Evolutionary conservation across 2,888 invertebrate species (phyloP), one percentile per base, ranked within the genome.

Genomic region (Dastarcus helophoroides): DNA sequence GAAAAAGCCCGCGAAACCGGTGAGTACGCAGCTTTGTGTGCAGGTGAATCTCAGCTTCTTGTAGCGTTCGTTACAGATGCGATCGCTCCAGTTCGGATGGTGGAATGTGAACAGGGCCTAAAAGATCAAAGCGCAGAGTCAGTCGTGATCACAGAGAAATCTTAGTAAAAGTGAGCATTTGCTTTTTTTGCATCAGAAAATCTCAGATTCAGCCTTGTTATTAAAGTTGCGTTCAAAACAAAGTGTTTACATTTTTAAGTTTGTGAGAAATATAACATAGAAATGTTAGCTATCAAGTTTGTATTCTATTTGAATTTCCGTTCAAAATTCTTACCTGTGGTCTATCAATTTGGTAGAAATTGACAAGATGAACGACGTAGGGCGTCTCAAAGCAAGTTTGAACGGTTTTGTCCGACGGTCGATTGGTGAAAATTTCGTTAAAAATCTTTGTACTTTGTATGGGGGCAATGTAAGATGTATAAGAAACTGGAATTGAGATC

Each of bases 1-100:
- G 63, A 98, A 98, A 60, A 90, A 98, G 3, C 98, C 98, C 14
- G 84, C 86, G 62, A 98, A 88, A 2, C 95, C 98, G 53, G 93
- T 91, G 43, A 95, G 63, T 2, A 91, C 74, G 53, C 80, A 78
- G 51, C 89, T 81, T 47, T 80, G 74, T 15, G 68, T 57, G 2
- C 78, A 76, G 9, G 66, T 60, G 64, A 91, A 95, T 14, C 66
- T 67, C 8, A 83, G 57, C 2, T 67, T 65, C 27, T 68, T 71
- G 50, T 74, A 79, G 28, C 94, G 72, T 27, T 76, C 71, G 58
- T 94, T 93, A 51, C 83, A 79, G 26, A 62, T 63, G 2, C 32
- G 44, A 35, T 64, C 55, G 69, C 73, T 74, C 58, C 59, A 71
- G 51, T 91, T 90, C 3, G 98, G 97, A 68, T 98, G 98, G 25